Conservation (phyloP, 2,113 vertebrate genomes). For the Mionectes macconnelli region DNA sequence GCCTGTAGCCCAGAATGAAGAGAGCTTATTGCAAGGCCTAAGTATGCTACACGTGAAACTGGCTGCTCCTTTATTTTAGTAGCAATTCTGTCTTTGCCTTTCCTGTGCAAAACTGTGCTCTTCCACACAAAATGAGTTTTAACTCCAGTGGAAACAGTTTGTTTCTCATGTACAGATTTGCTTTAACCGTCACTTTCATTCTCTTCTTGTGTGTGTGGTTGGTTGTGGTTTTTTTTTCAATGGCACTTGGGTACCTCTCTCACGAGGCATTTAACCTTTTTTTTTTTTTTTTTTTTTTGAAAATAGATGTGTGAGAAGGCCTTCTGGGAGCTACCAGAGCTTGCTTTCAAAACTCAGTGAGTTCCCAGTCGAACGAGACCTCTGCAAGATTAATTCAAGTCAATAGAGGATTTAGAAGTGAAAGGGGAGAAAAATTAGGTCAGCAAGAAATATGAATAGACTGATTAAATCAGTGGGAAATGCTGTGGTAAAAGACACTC, state of each 20-base stretch:
- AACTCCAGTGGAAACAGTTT: background rate
- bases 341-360: slow-evolving; percentile 17
- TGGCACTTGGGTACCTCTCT: background rate
- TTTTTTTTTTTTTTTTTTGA: background rate
- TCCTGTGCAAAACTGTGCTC: background rate
- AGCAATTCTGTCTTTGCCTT: background rate
- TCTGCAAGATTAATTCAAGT: slow-evolving; percentile 52
- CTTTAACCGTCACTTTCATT: slow-evolving; percentile 1
- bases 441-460: slow-evolving; percentile 63
- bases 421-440: slow-evolving; percentile 52
- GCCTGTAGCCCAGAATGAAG: background rate
- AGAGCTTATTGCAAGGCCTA: background rate
- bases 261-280: background rate
- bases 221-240: background rate
- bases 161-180: background rate
- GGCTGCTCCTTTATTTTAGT: background rate
- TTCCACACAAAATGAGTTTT: background rate
- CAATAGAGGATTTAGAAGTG: slow-evolving; percentile 54
- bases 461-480: slow-evolving; percentile 47
- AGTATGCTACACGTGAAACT: background rate
- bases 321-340: background rate
- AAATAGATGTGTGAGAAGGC: background rate
- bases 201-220: background rate
- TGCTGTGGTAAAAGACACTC: slow-evolving; percentile 29
- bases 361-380: background rate